Conservation (phyloP, 2,113 vertebrate genomes). For the Chaetodon auriga region DNA sequence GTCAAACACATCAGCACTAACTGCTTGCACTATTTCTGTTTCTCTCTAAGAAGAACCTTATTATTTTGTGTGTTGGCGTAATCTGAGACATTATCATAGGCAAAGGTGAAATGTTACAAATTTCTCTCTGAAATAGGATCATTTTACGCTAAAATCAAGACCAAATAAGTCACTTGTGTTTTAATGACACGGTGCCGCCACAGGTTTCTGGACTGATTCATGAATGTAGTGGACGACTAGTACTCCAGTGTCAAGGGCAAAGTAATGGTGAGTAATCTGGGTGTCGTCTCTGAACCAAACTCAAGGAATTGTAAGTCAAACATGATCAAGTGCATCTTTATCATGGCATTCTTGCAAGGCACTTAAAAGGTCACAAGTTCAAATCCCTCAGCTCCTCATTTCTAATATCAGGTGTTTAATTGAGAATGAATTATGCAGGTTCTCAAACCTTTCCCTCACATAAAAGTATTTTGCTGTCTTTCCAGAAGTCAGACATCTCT, state of each 20-base stretch:
- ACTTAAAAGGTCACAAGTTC: constrained; percentile 24
- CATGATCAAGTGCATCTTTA: constrained; percentile 13
- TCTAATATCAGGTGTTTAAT: constrained; percentile 41
- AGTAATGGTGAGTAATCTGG: background rate
- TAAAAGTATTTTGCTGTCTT: constrained; percentile 62
- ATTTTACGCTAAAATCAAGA: background rate
- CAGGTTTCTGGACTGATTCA: background rate
- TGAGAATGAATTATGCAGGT: constrained; percentile 47
- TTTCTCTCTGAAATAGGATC: background rate
- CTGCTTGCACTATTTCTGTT: background rate
- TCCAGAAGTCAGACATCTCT: constrained; percentile 28
- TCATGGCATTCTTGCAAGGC: constrained; percentile 11
- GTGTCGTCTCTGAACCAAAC: background rate
- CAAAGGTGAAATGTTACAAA: background rate
- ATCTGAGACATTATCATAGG: background rate
- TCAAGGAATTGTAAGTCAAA: background rate
- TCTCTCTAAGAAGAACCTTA: background rate
- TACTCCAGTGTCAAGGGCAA: background rate
- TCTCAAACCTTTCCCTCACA: constrained; percentile 26
- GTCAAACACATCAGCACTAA: constrained; percentile 28
- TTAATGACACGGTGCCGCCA: background rate
- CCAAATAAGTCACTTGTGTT: background rate
- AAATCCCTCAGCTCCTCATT: constrained; percentile 16
- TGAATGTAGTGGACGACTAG: background rate
- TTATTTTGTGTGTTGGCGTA: background rate